phyloP scores from a whole-genome alignment of 64 coral and sea anemone species.

The Platygyra sinensis region DNA sequence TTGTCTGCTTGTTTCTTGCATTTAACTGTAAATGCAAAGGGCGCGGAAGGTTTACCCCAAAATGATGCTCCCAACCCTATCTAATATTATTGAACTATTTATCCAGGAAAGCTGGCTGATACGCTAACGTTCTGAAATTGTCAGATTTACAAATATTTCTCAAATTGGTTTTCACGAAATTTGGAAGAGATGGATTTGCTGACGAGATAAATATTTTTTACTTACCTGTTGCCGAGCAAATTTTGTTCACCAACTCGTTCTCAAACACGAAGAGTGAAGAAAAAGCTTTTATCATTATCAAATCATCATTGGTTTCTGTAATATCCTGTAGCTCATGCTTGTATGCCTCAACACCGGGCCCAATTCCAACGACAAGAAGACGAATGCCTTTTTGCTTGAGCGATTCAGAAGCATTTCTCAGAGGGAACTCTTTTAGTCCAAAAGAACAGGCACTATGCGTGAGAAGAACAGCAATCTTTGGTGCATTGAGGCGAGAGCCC shows the following conservation, averaged over 20 bases:
- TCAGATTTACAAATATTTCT: too few species aligned
- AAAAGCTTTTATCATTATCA: neutral
- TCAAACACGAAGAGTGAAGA: neutral
- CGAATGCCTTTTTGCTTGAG: neutral
- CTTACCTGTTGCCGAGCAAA: neutral
- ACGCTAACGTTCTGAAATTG: too few species aligned
- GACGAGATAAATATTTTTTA: too few species aligned
- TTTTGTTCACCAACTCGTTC: neutral
- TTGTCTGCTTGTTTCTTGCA: neutral
- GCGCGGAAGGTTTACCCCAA: too few species aligned
- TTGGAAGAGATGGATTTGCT: too few species aligned
- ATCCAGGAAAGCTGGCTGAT: too few species aligned
- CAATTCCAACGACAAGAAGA: neutral
- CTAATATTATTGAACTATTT: too few species aligned
- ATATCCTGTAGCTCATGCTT: neutral
- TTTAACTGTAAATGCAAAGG: neutral
- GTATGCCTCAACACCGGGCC: neutral
- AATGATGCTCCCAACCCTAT: too few species aligned
- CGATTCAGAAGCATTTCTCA: neutral
- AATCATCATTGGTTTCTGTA: neutral
- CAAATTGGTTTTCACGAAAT: too few species aligned
- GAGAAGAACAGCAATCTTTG: neutral
- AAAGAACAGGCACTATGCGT: neutral
- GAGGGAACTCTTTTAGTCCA: neutral
- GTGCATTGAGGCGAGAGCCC: neutral